Evolutionary conservation across 2,113 vertebrate genomes (phyloP).

Genomic region (Prinia subflava): DNA sequence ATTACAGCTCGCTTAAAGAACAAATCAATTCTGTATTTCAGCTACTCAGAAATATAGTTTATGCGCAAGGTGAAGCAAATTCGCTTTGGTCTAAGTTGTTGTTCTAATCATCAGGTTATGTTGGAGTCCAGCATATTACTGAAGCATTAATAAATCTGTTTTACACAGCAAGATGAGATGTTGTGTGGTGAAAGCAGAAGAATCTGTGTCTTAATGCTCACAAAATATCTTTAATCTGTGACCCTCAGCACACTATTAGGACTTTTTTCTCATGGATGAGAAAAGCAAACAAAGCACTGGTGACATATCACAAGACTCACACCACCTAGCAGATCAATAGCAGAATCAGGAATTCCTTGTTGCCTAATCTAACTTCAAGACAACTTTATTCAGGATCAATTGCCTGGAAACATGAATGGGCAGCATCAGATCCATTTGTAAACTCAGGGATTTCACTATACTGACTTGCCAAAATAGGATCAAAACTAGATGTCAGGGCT

Average conservation of each 20-base stretch:
- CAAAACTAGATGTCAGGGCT: neutral
- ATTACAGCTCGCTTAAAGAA: neutral
- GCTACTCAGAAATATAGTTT: neutral
- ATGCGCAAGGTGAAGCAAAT: neutral
- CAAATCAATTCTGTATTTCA: constrained; percentile 5
- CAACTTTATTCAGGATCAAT: neutral
- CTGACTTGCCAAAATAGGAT: neutral
- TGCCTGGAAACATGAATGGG: neutral
- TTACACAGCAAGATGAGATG: neutral
- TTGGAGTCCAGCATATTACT: neutral
- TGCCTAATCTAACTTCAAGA: neutral
- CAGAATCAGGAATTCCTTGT: neutral
- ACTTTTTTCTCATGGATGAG: neutral
- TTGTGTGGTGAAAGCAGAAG: neutral
- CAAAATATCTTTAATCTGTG: neutral
- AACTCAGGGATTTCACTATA: neutral
- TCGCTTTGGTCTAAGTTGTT: neutral
- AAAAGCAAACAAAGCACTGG: neutral
- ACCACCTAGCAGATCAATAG: neutral
- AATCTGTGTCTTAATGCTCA: neutral
- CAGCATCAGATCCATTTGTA: neutral
- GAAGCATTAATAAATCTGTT: neutral
- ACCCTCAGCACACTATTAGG: neutral
- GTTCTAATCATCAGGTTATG: neutral
- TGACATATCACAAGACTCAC: neutral